A percentile compares a stretch with the other conserved stretches of the same genome.
These are phyloP conservation scores for Phania funesta DNA, from an alignment of 2,888 invertebrate species.

Conservation along the genomic window DNA sequence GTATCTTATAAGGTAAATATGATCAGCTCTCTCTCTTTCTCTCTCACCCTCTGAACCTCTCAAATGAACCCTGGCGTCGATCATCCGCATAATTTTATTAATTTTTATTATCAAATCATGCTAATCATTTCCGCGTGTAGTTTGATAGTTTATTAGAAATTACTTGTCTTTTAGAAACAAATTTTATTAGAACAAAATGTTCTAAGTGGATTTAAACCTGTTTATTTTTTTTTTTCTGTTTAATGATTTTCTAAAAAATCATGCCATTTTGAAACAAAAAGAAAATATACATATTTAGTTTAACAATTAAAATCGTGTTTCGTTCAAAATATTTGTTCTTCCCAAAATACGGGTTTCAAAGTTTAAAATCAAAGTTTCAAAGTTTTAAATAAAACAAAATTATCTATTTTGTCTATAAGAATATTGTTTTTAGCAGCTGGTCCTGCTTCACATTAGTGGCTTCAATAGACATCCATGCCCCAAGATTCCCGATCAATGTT, in stretches of 20 bases:
- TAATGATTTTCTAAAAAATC: neutral
- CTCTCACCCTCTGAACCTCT: no score
- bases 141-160: no score
- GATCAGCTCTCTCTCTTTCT: neutral
- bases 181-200: neutral
- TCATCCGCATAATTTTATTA: no score
- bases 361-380: neutral
- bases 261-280: neutral
- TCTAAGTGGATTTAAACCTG: neutral
- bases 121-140: no score
- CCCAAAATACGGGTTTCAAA: no score
- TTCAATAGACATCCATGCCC: neutral
- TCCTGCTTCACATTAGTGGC: no score
- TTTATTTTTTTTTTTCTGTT: neutral
- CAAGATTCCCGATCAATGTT: no score
- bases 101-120: no score
- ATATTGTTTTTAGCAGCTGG: neutral
- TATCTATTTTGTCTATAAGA: neutral
- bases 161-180: no score
- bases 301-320: neutral
- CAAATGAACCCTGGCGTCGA: no score
- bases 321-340: no score
- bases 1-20: slow-evolving; percentile 76
- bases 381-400: no score
- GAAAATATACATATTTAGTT: neutral